Conservation (phyloP, 2,888 invertebrate species). For the Hesperia comma region DNA sequence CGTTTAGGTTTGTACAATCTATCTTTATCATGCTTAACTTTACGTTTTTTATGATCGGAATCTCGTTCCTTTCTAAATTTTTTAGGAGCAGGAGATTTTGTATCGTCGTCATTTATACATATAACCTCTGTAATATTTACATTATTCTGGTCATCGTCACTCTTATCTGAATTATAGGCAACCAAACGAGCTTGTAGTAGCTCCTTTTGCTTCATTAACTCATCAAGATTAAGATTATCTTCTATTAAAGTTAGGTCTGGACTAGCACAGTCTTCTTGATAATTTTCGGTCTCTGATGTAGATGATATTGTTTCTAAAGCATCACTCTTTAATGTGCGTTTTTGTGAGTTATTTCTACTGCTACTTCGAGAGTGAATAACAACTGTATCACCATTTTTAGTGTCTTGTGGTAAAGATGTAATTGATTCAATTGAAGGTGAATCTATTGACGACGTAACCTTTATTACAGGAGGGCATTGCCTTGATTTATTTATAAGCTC, state of each 20-base stretch:
- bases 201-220: constrained; percentile 95
- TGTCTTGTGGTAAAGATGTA: constrained; percentile 43
- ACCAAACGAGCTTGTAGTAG: constrained; percentile 90
- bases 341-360: constrained; percentile 45
- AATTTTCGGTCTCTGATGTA: constrained; percentile 86
- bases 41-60: constrained; percentile 63
- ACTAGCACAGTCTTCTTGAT: constrained; percentile 86
- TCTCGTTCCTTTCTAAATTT: constrained; percentile 66
- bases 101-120: constrained; percentile 54
- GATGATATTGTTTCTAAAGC: constrained; percentile 87
- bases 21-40: constrained; percentile 61
- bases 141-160: constrained; percentile 75
- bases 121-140: constrained; percentile 69
- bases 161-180: constrained; percentile 88
- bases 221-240: constrained; percentile 94
- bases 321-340: constrained; percentile 47
- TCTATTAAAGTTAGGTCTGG: constrained; percentile 90
- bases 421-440: constrained; percentile 49
- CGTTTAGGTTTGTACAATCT: constrained; percentile 55
- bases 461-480: constrained; percentile 53
- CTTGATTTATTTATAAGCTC: constrained; percentile 70
- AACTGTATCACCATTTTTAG: constrained; percentile 61
- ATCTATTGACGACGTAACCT: constrained; percentile 48
- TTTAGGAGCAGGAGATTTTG: constrained; percentile 75
- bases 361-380: constrained; percentile 46